Conservation (phyloP, 2,797 vertebrate species). For the Urosaurus nigricauda region DNA sequence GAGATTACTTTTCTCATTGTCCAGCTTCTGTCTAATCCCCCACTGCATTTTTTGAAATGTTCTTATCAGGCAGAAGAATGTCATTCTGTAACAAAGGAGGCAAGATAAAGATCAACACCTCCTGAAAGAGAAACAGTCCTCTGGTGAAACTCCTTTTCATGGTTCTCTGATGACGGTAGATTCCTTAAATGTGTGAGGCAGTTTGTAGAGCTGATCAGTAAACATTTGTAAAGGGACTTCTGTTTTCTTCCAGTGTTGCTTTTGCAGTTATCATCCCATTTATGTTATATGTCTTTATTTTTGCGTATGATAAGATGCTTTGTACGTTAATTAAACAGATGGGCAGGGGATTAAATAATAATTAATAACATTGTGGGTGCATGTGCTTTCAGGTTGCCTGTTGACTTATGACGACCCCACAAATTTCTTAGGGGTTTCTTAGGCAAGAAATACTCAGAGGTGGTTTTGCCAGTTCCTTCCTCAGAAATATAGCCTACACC, state of each 20-base stretch:
- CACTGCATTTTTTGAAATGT: not conserved
- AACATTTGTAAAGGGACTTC: not conserved
- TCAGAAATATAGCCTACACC: no score
- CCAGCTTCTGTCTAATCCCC: not conserved
- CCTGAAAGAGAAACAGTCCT: not conserved
- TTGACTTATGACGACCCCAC: no score
- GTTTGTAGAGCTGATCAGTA: not conserved
- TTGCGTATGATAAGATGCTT: not conserved
- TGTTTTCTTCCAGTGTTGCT: not conserved
- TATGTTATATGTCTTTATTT: not conserved
- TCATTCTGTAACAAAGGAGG: not conserved
- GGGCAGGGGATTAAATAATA: not conserved
- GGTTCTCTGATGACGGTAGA: not conserved
- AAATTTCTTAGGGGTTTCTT: no score
- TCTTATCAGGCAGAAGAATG: slow-evolving; percentile 6
- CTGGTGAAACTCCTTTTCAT: not conserved
- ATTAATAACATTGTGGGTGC: not conserved
- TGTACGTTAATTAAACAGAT: not conserved
- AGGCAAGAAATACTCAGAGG: no score
- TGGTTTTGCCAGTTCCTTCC: no score
- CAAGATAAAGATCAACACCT: slow-evolving; percentile 6
- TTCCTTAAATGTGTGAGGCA: not conserved
- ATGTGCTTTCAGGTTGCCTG: not conserved
- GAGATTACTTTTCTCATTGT: not conserved
- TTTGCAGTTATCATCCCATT: not conserved